These are phyloP conservation scores for Stenopsyche tienmushanensis DNA, from an alignment of 1,140 invertebrate species.

Conservation along the genomic window DNA sequence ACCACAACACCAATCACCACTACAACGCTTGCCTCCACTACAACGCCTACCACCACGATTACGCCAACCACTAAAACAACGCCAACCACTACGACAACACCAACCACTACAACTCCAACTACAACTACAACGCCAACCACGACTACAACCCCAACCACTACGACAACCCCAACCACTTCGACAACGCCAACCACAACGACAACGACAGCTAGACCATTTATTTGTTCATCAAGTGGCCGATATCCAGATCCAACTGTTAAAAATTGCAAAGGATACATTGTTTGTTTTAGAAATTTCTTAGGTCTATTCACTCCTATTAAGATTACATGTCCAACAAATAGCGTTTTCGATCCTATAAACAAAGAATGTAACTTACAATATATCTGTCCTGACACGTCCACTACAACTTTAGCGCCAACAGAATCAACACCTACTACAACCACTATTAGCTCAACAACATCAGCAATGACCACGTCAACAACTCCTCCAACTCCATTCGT, in stretches of 20 bases:
- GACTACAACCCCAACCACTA: conserved; percentile 1
- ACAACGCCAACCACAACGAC: background rate
- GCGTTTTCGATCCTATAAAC: conserved; percentile 6
- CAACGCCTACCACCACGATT: background rate
- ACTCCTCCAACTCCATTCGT: background rate
- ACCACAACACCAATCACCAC: background rate
- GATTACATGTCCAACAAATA: background rate
- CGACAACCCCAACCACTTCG: background rate
- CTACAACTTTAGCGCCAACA: background rate
- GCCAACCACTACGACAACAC: background rate
- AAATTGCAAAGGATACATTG: conserved; percentile 20
- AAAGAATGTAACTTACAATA: conserved; percentile 2
- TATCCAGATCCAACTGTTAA: background rate
- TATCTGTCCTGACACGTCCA: background rate
- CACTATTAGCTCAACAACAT: background rate
- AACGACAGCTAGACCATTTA: no score
- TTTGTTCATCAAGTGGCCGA: conserved; percentile 4
- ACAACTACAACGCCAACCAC: conserved; percentile 1
- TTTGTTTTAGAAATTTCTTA: conserved; percentile 1
- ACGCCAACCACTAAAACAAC: background rate
- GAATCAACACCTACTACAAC: background rate
- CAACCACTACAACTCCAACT: background rate
- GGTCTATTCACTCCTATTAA: background rate
- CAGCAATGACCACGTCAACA: background rate
- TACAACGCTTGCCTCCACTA: conserved; percentile 4